Evolutionary conservation across 2,888 invertebrate genomes (phyloP), one percentile per base, ranked within the genome.

Genomic region (Erynnis tages): DNA sequence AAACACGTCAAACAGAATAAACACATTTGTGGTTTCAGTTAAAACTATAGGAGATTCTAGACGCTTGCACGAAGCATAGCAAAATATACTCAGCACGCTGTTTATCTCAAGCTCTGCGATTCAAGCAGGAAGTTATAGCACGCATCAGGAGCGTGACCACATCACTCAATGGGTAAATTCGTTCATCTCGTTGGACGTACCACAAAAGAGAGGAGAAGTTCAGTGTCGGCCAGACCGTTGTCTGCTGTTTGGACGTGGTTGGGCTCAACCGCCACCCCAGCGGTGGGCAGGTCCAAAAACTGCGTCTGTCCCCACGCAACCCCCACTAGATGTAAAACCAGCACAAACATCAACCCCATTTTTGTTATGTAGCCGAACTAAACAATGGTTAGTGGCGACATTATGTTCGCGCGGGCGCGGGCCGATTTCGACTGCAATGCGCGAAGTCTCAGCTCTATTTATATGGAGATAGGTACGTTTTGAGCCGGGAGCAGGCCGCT

Each of bases 341-440:
- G 57, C 55, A 77, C 56, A 57, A 67, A 59, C 54, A 72, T 58
- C 53, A 70, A 60, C 46, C 62, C 62, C 80, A 83, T 71, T 48
- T 61, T 73, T n/a, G n/a, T 34, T 21, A 11, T 45, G 16, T 21
- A 35, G 53, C 35, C 43, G 30, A 41, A 5, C 14, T 11, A 11
- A 1, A 19, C 23, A 6, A 30, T 23, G 17, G 5, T 43, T 54
- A 57, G 54, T 23, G 58, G 57, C 63, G 58, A 60, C 64, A 61
- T 65, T 62, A 63, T 61, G 63, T 69, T 67, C 73, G 71, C 86
- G 78, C 83, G 82, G 61, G 73, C 79, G 78, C 83, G 79, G 66
- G 69, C 71, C 65, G 77, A 71, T 83, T 80, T 82, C 82, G 79
- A 88, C 88, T 88, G 86, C 79, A 75, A 67, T 60, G 65, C 71